A percentile compares a stretch with the other conserved stretches of the same genome.
Evolutionary conservation across 1,140 invertebrate genomes (phyloP).

Genomic region (Pseudomyrmex dendroicus): DNA sequence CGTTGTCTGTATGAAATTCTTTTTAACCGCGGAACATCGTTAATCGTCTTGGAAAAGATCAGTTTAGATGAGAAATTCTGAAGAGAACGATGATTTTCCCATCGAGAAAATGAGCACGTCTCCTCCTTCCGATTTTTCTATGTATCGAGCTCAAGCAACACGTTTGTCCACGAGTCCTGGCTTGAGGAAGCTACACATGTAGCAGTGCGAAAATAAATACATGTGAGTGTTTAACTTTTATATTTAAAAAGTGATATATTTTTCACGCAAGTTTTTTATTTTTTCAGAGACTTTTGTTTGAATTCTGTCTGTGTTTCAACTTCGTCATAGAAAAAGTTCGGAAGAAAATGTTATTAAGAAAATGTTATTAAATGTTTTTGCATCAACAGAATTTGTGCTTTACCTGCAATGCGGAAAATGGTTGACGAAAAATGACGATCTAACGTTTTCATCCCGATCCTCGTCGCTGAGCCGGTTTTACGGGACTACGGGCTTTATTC

Average conservation of each 20-base stretch:
- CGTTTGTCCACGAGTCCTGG: not conserved
- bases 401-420: not conserved
- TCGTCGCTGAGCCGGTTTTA: slow-evolving; percentile 1
- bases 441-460: slow-evolving; percentile 44
- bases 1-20: slow-evolving; percentile 61
- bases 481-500: slow-evolving; percentile 42
- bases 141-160: slow-evolving; percentile 37
- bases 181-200: not conserved
- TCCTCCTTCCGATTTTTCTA: slow-evolving; percentile 11
- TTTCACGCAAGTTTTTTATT: too few relatives aligned
- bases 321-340: too few relatives aligned
- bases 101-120: slow-evolving; percentile 31
- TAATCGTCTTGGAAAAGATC: slow-evolving; percentile 58
- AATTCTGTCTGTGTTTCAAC: too few relatives aligned
- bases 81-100: slow-evolving; percentile 7
- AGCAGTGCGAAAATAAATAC: not conserved
- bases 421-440: slow-evolving; percentile 39
- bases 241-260: too few relatives aligned
- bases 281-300: too few relatives aligned
- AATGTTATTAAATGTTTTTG: too few relatives aligned
- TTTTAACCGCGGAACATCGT: slow-evolving; percentile 56
- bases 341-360: too few relatives aligned
- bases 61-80: slow-evolving; percentile 38
- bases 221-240: too few relatives aligned
- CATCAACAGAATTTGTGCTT: slow-evolving; percentile 6